These are phyloP conservation scores for Rhopalosiphum padi DNA, from an alignment of 1,140 invertebrate genomes.

Conservation along the genomic window DNA sequence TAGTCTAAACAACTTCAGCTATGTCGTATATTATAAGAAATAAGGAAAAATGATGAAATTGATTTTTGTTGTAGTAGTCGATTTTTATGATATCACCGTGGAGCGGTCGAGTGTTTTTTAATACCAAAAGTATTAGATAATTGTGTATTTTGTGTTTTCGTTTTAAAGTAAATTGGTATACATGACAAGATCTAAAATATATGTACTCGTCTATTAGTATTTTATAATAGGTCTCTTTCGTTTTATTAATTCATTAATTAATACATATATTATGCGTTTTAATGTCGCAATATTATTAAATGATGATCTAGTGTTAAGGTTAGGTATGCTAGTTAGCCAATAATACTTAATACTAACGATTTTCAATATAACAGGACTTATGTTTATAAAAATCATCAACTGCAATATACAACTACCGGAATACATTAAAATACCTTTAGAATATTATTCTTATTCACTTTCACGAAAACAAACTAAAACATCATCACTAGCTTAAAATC, in stretches of 20 bases:
- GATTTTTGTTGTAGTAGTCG: neutral
- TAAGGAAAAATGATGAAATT: neutral
- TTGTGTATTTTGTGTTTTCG: neutral
- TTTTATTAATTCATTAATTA: neutral
- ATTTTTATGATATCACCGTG: neutral
- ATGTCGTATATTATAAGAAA: neutral
- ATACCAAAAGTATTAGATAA: neutral
- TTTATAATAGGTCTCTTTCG: neutral
- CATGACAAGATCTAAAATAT: neutral
- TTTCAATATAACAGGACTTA: neutral
- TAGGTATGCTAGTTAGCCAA: neutral
- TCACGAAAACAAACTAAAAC: neutral
- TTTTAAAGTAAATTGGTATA: neutral
- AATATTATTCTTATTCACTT: neutral
- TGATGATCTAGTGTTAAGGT: neutral
- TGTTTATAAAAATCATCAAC: neutral
- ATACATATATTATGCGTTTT: neutral
- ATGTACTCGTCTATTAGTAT: neutral
- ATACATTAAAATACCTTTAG: neutral
- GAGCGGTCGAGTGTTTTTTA: neutral
- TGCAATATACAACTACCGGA: neutral
- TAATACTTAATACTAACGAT: neutral
- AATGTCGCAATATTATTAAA: neutral
- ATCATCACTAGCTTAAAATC: neutral
- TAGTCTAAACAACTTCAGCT: neutral